phyloP scores from a whole-genome alignment of 92 coral and sea anemone species.

The Scolanthus callimorphus region DNA sequence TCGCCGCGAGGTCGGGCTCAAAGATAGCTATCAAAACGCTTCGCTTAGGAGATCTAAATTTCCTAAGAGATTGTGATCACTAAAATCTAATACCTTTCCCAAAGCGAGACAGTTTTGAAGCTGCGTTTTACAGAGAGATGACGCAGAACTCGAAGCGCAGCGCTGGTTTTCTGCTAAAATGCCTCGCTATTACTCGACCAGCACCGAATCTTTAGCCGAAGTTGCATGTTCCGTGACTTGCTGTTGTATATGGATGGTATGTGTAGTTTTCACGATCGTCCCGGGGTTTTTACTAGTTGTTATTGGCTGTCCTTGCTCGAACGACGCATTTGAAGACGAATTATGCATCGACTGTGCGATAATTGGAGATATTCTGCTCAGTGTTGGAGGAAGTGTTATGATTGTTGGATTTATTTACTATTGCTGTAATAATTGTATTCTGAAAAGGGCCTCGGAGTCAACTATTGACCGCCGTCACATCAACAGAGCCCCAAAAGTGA shows the following conservation, averaged over 20 bases:
- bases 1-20: constrained; percentile 33
- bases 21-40: constrained; percentile 18
- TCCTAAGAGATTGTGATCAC: constrained; percentile 16
- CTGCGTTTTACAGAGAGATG: constrained; percentile 7
- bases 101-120: constrained; percentile 1
- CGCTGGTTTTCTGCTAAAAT: constrained; percentile 2
- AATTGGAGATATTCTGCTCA: constrained; percentile 32
- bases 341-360: constrained; percentile 44
- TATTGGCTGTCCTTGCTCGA: constrained; percentile 32
- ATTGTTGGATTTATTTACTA: constrained; percentile 36
- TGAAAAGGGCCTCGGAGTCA: constrained; percentile 10
- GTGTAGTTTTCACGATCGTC: constrained; percentile 28
- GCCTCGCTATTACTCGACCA: constrained; percentile 29
- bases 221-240: constrained; percentile 40
- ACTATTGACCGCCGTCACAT: constrained; percentile 5
- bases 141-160: background rate
- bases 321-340: constrained; percentile 2
- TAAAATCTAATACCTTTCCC: background rate
- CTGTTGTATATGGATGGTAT: constrained; percentile 40
- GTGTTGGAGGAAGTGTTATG: constrained; percentile 35
- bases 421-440: constrained; percentile 16
- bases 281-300: constrained; percentile 36
- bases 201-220: constrained; percentile 23
- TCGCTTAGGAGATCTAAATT: constrained; percentile 16
- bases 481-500: constrained; percentile 10